Evolutionary conservation across 1,140 invertebrate genomes (phyloP).

Genomic region (Lethrus apterus): DNA sequence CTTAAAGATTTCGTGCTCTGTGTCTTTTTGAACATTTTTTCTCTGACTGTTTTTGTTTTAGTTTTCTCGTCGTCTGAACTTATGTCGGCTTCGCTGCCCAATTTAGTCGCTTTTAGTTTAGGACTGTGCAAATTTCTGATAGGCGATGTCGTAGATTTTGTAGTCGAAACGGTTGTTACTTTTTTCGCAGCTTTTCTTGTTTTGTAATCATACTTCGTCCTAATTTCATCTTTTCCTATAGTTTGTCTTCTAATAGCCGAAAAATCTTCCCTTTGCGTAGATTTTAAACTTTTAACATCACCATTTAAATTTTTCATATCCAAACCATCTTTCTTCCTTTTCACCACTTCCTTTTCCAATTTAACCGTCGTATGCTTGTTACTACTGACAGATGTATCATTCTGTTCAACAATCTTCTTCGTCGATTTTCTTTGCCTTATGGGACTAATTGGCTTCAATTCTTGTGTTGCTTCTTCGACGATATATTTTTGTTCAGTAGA

Average conservation of each 20-base stretch:
- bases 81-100: constrained; percentile 31
- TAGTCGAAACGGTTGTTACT: not conserved
- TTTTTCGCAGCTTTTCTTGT: not conserved
- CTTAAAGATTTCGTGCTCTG: not conserved
- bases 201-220: not conserved
- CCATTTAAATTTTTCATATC: no score
- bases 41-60: not conserved
- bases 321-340: no score
- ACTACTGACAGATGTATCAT: no score
- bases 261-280: no score
- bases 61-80: constrained; percentile 38
- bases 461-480: not conserved
- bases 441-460: no score
- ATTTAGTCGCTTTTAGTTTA: constrained; percentile 19
- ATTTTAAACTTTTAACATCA: no score
- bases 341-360: no score
- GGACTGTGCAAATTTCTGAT: constrained; percentile 8
- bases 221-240: not conserved
- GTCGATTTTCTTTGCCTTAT: no score
- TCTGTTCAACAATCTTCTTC: no score
- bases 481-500: no score
- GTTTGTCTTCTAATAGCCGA: not conserved
- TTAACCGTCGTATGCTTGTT: no score
- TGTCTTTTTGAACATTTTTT: constrained; percentile 12
- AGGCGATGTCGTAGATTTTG: not conserved